Base-by-base conservation (phyloP, 2,113 vertebrate species). In the Euleptes europaea region DNA sequence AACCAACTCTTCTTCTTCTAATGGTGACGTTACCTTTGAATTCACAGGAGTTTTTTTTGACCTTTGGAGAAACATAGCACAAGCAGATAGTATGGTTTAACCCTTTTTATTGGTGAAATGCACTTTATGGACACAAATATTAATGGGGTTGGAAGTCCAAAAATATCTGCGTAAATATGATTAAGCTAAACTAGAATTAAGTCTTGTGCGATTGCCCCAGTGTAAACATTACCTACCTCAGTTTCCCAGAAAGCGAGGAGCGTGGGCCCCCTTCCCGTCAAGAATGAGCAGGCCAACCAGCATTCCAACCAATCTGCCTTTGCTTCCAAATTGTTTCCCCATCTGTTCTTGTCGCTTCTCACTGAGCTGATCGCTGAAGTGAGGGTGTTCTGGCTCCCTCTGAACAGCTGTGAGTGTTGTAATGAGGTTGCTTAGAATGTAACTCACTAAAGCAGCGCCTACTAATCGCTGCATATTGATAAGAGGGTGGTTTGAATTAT, bases 331-430 rank as follows among this genome's bases (percentile, higher is more conserved):
- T 70, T 89, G 82, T 87, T 92, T 88, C 42, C 81, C 92, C 92
- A 84, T 91, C 92, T 95, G 89, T 80, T 94, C 82, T 51, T 74
- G 83, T 75, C 80, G 10, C 87, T 86, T 90, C 83, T 91, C 78
- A 49, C 42, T 86, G 78, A 91, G 80, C 82, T 70, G 0, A 89
- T 91, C 80, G 90, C 85, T 71, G 63, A 88, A 94, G 93, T 82
- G 88, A 90, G 67, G n/a, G 82, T 77, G 63, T 85, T 90, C 26
- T 21, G 85, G 49, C 91, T 63, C 86, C 73, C 88, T 84, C 2
- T 69, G 57, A 86, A 79, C 88, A 92, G 91, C 92, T 91, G 86
- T 47, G 86, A 85, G 44, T 65, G 84, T 78, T 90, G 81, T 78
- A 73, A 84, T 85, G 90, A 90, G 83, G 65, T 79, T 84, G 88